phyloP scores from a whole-genome alignment of 2,113 vertebrate genomes.

The Myiozetetes cayanensis region DNA sequence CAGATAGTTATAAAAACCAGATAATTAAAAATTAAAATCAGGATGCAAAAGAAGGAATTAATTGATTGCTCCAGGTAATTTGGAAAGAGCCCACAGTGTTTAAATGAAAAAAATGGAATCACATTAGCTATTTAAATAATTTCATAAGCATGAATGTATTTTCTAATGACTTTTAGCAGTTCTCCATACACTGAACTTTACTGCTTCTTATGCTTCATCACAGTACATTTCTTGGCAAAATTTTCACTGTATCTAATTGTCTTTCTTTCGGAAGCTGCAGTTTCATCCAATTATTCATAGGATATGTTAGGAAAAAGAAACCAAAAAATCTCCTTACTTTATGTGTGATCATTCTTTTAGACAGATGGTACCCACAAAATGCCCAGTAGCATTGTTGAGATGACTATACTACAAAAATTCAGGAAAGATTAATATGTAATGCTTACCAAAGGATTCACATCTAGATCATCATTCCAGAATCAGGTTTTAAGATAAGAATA shows the following conservation, averaged over 20 bases:
- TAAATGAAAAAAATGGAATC: background rate
- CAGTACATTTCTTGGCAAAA: background rate
- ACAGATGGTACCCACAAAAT: background rate
- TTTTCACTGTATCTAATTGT: background rate
- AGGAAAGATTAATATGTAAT: background rate
- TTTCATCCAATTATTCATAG: background rate
- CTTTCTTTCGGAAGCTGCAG: background rate
- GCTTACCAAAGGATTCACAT: background rate
- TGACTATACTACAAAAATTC: background rate
- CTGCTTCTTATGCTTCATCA: background rate
- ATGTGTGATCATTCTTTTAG: background rate
- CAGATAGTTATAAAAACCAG: background rate
- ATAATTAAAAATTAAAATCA: background rate
- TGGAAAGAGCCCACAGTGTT: background rate
- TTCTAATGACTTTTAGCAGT: background rate
- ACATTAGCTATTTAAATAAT: background rate
- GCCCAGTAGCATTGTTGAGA: background rate
- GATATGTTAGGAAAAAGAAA: background rate
- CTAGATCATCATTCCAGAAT: background rate
- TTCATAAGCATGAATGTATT: background rate
- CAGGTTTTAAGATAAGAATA: background rate
- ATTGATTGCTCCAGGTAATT: background rate
- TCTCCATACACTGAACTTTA: background rate
- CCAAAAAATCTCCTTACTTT: background rate
- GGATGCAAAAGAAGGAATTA: background rate